These are phyloP conservation scores for Furcifer pardalis DNA, from an alignment of 2,797 vertebrate genomes.

Conservation along the genomic window DNA sequence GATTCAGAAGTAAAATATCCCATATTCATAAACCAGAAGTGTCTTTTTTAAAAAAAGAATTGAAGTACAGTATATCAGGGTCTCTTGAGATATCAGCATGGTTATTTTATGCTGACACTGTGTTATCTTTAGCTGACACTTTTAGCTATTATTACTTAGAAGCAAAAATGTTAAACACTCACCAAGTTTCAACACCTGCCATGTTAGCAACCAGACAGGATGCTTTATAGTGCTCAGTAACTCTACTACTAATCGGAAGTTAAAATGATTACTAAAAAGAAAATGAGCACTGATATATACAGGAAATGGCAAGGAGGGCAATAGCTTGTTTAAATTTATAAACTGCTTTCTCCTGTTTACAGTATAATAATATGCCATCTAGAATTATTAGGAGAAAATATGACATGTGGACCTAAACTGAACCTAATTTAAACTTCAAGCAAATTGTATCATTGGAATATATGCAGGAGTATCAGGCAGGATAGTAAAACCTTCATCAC, in stretches of 20 bases:
- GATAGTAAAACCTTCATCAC: conserved; percentile 24
- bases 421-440: conserved; percentile 57
- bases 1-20: no score
- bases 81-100: not conserved
- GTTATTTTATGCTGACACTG: conserved; percentile 17
- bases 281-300: conserved; percentile 46
- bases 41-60: no score
- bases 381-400: conserved; percentile 53
- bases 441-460: conserved; percentile 47
- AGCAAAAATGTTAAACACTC: conserved; percentile 5
- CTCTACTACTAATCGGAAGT: not conserved
- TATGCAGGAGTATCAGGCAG: conserved; percentile 33
- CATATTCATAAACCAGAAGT: no score
- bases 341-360: conserved; percentile 41
- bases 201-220: not conserved
- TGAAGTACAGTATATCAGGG: not conserved
- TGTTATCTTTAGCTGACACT: not conserved
- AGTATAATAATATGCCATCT: conserved; percentile 54
- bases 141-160: conserved; percentile 24
- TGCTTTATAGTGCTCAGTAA: not conserved
- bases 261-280: conserved; percentile 19
- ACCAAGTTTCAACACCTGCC: not conserved
- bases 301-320: conserved; percentile 34
- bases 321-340: conserved; percentile 49
- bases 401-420: conserved; percentile 45